These are phyloP conservation scores for Monopis laevigella DNA, from an alignment of 2,888 invertebrate genomes.

Conservation along the genomic window DNA sequence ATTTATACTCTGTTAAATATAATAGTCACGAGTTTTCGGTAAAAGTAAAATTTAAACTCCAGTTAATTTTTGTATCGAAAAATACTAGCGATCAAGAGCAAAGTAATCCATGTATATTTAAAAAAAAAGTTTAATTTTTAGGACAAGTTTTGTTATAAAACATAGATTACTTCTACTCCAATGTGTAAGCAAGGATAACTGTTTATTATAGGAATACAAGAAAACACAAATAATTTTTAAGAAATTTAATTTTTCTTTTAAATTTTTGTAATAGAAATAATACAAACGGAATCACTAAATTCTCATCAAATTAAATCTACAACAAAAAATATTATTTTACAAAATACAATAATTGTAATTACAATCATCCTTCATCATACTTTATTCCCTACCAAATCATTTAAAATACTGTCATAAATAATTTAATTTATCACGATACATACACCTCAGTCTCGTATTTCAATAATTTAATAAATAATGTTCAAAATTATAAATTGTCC, in stretches of 20 bases:
- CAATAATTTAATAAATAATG: conserved; percentile 62
- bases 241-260: conserved; percentile 30
- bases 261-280: conserved; percentile 34
- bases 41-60: too few species aligned
- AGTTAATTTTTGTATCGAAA: too few species aligned
- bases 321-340: conserved; percentile 17
- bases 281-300: conserved; percentile 7
- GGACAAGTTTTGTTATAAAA: too few species aligned
- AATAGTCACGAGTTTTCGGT: too few species aligned
- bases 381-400: conserved; percentile 36
- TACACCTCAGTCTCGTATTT: conserved; percentile 56
- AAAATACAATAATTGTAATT: conserved; percentile 14
- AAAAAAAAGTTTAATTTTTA: too few species aligned
- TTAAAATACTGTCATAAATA: conserved; percentile 62
- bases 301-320: conserved; percentile 22
- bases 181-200: too few species aligned
- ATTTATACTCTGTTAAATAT: too few species aligned
- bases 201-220: too few species aligned
- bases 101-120: too few species aligned
- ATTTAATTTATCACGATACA: conserved; percentile 55
- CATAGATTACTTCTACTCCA: too few species aligned
- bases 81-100: too few species aligned
- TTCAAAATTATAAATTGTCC: conserved; percentile 21
- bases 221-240: conserved; percentile 25
- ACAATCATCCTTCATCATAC: conserved; percentile 14